Percentiles rank a stretch among this genome's conserved stretches.
These are phyloP conservation scores for Lepidurus arcticus DNA, from an alignment of 1,140 invertebrate genomes.

Conservation along the genomic window DNA sequence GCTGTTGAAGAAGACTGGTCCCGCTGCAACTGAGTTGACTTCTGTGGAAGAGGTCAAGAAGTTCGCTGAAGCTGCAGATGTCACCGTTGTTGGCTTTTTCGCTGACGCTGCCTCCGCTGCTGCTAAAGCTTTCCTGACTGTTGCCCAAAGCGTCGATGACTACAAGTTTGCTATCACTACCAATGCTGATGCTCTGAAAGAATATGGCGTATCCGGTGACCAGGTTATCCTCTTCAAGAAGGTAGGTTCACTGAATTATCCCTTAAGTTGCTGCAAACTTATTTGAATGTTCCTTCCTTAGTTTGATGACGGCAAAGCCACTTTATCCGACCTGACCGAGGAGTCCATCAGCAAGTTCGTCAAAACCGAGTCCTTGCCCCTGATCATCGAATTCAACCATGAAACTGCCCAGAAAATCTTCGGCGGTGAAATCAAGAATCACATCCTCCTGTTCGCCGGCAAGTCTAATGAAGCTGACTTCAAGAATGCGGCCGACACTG, in stretches of 20 bases:
- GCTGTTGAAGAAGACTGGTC: constrained; percentile 95
- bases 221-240: constrained; percentile 84
- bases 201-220: constrained; percentile 66
- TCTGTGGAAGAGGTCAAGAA: constrained; percentile 75
- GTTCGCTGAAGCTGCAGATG: constrained; percentile 71
- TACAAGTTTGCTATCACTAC: constrained; percentile 80
- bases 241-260: constrained; percentile 49
- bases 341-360: constrained; percentile 77
- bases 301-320: constrained; percentile 88
- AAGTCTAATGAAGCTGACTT: constrained; percentile 63
- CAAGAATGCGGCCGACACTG: constrained; percentile 60
- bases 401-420: constrained; percentile 92
- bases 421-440: constrained; percentile 93
- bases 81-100: constrained; percentile 91
- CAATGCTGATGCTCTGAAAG: constrained; percentile 65
- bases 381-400: constrained; percentile 96
- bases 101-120: constrained; percentile 68
- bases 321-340: constrained; percentile 64
- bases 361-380: constrained; percentile 73
- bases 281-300: constrained; percentile 44
- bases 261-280: not conserved
- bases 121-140: constrained; percentile 77
- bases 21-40: constrained; percentile 68
- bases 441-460: constrained; percentile 89
- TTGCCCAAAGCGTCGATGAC: constrained; percentile 76